Conservation (phyloP, 2,113 vertebrate species). For the Megaleporinus macrocephalus region DNA sequence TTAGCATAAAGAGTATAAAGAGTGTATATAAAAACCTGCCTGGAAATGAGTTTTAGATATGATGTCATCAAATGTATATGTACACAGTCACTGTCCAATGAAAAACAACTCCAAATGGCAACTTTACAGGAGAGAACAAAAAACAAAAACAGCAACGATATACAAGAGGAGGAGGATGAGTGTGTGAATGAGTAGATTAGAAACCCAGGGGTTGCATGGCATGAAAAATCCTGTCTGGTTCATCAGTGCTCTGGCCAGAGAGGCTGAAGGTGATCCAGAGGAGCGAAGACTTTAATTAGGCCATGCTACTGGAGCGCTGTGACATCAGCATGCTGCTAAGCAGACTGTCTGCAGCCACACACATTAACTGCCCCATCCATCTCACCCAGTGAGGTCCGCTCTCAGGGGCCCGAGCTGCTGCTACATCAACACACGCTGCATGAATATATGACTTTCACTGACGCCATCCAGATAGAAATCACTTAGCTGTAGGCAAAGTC, state of each 20-base stretch:
- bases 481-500: constrained; percentile 30
- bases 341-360: constrained; percentile 47
- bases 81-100: too few species aligned
- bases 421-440: constrained; percentile 36
- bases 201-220: background rate
- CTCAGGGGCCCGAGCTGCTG: constrained; percentile 39
- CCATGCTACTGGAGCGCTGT: constrained; percentile 34
- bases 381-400: constrained; percentile 40
- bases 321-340: constrained; percentile 49
- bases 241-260: constrained; percentile 39
- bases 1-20: too few species aligned
- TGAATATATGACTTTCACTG: constrained; percentile 25
- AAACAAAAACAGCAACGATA: too few species aligned
- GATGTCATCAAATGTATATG: too few species aligned
- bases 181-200: background rate
- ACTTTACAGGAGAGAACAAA: too few species aligned
- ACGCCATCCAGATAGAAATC: constrained; percentile 44
- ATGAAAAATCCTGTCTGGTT: constrained; percentile 24
- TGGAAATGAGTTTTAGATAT: too few species aligned
- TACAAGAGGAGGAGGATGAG: too few species aligned
- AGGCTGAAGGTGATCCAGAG: constrained; percentile 54
- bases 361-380: constrained; percentile 55
- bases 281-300: constrained; percentile 48
- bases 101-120: too few species aligned
- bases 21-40: too few species aligned